Percentiles rank a stretch among this genome's conserved stretches.
phyloP scores from a whole-genome alignment of 2,888 invertebrate species.

The Lasioglossum villosulum region DNA sequence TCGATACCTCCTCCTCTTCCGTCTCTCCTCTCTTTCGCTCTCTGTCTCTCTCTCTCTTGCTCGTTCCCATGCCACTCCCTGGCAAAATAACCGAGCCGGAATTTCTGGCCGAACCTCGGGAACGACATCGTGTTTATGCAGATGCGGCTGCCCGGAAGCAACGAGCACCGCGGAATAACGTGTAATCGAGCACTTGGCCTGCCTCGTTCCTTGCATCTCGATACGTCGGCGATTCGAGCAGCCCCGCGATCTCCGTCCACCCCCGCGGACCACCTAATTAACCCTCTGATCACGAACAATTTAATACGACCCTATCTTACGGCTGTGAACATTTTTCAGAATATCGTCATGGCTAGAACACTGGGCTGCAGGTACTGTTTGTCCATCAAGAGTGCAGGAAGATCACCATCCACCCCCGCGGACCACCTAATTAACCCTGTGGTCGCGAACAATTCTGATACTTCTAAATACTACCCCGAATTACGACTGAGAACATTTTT shows the following conservation, averaged over 20 bases:
- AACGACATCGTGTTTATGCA: conserved; percentile 65
- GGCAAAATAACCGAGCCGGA: conserved; percentile 67
- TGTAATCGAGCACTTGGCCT: conserved; percentile 49
- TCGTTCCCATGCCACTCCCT: conserved; percentile 65
- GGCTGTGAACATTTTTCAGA: no score
- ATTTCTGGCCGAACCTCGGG: conserved; percentile 57
- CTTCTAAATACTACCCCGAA: no score
- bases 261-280: no score
- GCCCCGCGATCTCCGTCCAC: background rate
- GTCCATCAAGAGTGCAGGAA: no score
- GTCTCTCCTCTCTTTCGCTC: background rate
- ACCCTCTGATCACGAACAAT: no score
- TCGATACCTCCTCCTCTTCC: conserved; percentile 32
- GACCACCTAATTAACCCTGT: no score
- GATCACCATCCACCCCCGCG: no score
- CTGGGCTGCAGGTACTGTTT: no score
- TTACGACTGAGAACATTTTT: no score
- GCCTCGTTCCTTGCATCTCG: background rate
- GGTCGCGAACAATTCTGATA: no score
- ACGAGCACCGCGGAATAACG: conserved; percentile 43
- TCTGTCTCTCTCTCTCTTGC: conserved; percentile 23
- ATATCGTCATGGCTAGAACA: no score
- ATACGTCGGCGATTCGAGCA: background rate
- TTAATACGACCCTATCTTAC: no score
- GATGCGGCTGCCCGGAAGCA: conserved; percentile 48